A percentile compares a stretch with the other conserved stretches of the same genome.
Conservation (phyloP, 2,113 vertebrate genomes). For the Archocentrus centrarchus region DNA sequence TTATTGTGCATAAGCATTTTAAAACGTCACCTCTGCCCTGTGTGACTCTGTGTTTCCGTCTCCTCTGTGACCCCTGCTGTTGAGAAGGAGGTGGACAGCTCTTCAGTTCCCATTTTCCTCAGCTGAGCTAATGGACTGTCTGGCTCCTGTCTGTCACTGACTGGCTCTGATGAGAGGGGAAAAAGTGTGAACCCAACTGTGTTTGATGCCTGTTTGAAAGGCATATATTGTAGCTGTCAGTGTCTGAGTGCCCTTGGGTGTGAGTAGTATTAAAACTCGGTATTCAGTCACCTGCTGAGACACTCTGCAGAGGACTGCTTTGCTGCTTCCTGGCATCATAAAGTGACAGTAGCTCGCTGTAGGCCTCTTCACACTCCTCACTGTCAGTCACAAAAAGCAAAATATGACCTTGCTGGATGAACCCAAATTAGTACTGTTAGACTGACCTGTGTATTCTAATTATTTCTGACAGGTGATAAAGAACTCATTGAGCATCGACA, state of each 20-base stretch:
- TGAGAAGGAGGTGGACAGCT: slow-evolving; percentile 75
- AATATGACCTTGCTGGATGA: slow-evolving; percentile 6
- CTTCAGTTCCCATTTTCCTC: slow-evolving; percentile 56
- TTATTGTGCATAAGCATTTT: slow-evolving; percentile 1
- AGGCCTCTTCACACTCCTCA: slow-evolving; percentile 86
- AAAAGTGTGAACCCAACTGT: slow-evolving; percentile 10
- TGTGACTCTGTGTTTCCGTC: slow-evolving; percentile 30
- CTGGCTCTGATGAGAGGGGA: slow-evolving; percentile 38
- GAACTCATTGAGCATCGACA: background rate
- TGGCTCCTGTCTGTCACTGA: slow-evolving; percentile 17
- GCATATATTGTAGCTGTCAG: background rate
- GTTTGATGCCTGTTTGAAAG: background rate
- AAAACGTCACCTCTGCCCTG: slow-evolving; percentile 57
- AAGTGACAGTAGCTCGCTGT: slow-evolving; percentile 80
- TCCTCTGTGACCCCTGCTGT: slow-evolving; percentile 67
- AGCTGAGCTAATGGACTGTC: slow-evolving; percentile 34
- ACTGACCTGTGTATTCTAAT: background rate
- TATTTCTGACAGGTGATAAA: slow-evolving; percentile 2
- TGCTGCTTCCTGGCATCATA: slow-evolving; percentile 61
- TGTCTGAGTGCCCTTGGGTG: background rate
- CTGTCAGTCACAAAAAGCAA: slow-evolving; percentile 77
- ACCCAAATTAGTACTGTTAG: background rate
- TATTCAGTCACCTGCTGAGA: slow-evolving; percentile 66
- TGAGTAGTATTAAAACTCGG: slow-evolving; percentile 7
- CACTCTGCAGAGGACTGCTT: slow-evolving; percentile 42